Conservation (phyloP, 2,888 invertebrate genomes). For the Athetis lepigone region DNA sequence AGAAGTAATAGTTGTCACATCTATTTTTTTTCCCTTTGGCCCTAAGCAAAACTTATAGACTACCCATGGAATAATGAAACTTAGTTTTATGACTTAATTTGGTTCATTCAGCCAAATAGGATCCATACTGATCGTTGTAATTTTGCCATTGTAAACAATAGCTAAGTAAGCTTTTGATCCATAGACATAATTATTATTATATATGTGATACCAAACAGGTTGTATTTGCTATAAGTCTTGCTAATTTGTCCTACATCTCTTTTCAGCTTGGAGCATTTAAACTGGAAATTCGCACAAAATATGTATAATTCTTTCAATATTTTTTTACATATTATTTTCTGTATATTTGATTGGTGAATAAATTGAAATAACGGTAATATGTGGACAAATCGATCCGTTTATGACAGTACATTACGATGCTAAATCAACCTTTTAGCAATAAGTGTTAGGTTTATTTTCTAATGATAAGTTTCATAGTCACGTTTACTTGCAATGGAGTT, state of each 20-base stretch:
- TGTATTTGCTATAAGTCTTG: conserved; percentile 41
- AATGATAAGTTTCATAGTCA: not conserved
- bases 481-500: conserved; percentile 2
- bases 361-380: no score
- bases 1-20: no score
- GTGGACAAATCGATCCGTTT: no score
- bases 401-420: no score
- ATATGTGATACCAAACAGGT: conserved; percentile 32
- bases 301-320: not conserved
- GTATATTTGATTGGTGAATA: no score
- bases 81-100: no score
- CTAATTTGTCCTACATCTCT: conserved; percentile 10
- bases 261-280: conserved; percentile 19
- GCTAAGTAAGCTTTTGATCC: not conserved
- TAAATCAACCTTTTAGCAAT: not conserved
- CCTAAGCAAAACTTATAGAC: no score
- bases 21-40: no score
- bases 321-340: conserved; percentile 2
- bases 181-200: not conserved
- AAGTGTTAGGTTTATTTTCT: not conserved
- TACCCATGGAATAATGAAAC: no score
- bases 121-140: no score
- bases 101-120: not conserved
- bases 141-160: not conserved
- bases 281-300: conserved; percentile 34